Evolutionary conservation across 2,888 invertebrate genomes (phyloP).

Genomic region (Hanleya hanleyi): DNA sequence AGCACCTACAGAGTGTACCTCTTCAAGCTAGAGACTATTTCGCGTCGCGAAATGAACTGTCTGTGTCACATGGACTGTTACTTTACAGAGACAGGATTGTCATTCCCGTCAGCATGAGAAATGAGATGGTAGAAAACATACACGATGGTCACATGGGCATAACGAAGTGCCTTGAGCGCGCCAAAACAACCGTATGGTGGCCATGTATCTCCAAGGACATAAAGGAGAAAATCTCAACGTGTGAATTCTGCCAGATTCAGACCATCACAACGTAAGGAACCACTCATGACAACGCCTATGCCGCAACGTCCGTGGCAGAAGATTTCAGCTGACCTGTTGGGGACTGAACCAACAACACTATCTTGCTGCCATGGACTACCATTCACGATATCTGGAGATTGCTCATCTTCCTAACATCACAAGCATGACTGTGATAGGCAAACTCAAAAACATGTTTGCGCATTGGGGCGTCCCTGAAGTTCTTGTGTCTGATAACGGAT

Average conservation of each 20-base stretch:
- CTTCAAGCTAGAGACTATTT: no score
- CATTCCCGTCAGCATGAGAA: background rate
- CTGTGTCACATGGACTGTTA: conserved; percentile 12
- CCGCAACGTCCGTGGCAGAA: conserved; percentile 36
- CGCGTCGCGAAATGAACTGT: no score
- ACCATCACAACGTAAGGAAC: conserved; percentile 33
- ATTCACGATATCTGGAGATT: conserved; percentile 30
- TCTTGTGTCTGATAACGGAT: conserved; percentile 29
- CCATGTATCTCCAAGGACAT: conserved; percentile 29
- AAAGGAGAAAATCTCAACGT: conserved; percentile 13
- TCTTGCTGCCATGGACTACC: conserved; percentile 37
- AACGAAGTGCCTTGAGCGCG: background rate
- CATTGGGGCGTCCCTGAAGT: conserved; percentile 31
- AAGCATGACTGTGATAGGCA: conserved; percentile 21
- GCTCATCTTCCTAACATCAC: conserved; percentile 20
- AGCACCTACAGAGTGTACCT: conserved; percentile 1
- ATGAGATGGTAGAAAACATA: conserved; percentile 10
- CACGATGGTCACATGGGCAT: conserved; percentile 36
- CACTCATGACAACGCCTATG: conserved; percentile 26
- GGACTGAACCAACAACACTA: conserved; percentile 21
- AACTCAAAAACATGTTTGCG: conserved; percentile 36
- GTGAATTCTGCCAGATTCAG: conserved; percentile 28
- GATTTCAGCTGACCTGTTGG: conserved; percentile 34
- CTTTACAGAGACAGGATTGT: background rate
- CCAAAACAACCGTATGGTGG: conserved; percentile 34